A percentile compares a stretch with the other conserved stretches of the same genome.
These are phyloP conservation scores for Porites lutea DNA, from an alignment of 64 coral and sea anemone genomes.

Conservation along the genomic window DNA sequence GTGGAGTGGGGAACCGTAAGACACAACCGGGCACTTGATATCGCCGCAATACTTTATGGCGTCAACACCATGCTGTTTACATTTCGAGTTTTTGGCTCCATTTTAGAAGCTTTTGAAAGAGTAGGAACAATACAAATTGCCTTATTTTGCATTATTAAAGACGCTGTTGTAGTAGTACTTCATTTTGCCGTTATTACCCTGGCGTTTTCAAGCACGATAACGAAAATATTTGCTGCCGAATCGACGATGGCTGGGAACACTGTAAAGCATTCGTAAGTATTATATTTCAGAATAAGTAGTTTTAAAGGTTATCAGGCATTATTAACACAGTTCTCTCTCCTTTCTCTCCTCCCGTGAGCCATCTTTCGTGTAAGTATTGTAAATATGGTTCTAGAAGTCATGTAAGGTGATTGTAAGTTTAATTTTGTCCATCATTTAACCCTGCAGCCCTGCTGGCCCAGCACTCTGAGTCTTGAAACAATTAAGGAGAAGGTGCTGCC, in stretches of 20 bases:
- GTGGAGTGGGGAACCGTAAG: neutral
- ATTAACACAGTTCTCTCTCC: neutral
- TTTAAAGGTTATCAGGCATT: neutral
- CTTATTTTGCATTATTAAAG: conserved; percentile 9
- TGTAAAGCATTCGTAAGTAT: neutral
- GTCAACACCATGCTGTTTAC: conserved; percentile 48
- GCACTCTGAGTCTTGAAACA: no score
- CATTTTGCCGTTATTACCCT: conserved; percentile 2
- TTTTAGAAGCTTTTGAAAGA: neutral
- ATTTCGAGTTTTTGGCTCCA: conserved; percentile 28
- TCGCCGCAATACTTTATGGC: conserved; percentile 45
- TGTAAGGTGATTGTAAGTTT: no score
- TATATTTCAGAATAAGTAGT: neutral
- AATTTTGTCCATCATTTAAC: no score
- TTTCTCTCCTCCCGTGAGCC: no score
- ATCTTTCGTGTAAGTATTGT: no score
- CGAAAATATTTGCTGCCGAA: conserved; percentile 28
- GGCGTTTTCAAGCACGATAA: conserved; percentile 46
- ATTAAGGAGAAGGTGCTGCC: no score
- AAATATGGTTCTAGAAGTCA: no score
- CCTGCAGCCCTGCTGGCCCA: no score
- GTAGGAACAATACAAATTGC: conserved; percentile 37
- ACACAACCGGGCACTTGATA: conserved; percentile 11
- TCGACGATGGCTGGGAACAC: neutral
- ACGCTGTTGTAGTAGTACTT: neutral